A percentile compares a stretch with the other conserved stretches of the same genome.
These are phyloP conservation scores for Drosophila heteroneura DNA, from an alignment of 2,888 invertebrate species.

Conservation along the genomic window DNA sequence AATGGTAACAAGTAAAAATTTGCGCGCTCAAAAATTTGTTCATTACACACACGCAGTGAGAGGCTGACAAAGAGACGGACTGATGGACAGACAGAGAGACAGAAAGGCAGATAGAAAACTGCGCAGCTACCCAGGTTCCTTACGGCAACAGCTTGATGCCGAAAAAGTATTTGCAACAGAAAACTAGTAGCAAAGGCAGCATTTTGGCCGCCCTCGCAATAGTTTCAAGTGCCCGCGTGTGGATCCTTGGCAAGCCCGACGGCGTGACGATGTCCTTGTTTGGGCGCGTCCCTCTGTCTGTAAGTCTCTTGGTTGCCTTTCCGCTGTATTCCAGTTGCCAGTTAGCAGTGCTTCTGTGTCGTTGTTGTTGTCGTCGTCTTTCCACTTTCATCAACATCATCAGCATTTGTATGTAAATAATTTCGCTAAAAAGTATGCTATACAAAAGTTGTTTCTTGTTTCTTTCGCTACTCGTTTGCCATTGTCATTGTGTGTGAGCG, in stretches of 20 bases:
- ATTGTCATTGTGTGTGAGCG: conserved; percentile 36
- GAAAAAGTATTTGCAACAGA: conserved; percentile 50
- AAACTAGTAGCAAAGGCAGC: conserved; percentile 53
- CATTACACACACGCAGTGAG: conserved; percentile 46
- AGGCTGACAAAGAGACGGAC: conserved; percentile 1
- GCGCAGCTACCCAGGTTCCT: conserved; percentile 1
- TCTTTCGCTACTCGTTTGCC: conserved; percentile 29
- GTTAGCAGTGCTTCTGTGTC: conserved; percentile 23
- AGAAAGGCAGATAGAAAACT: conserved; percentile 8
- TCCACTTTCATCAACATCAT: conserved; percentile 67
- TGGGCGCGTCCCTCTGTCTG: conserved; percentile 34
- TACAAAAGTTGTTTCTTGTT: conserved; percentile 57
- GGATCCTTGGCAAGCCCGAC: conserved; percentile 41
- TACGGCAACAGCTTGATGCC: conserved; percentile 25
- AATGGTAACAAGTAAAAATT: conserved; percentile 60
- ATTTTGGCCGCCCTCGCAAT: conserved; percentile 56
- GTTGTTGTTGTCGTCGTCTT: conserved; percentile 34
- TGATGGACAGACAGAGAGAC: neutral
- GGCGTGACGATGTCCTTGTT: conserved; percentile 58
- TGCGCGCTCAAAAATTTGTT: conserved; percentile 55
- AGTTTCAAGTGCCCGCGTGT: conserved; percentile 56
- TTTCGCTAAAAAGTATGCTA: conserved; percentile 67
- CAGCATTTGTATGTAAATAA: conserved; percentile 69
- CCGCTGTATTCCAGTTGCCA: conserved; percentile 6
- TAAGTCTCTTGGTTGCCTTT: conserved; percentile 23